Evolutionary conservation across 1,140 invertebrate genomes (phyloP), one percentile per base, ranked within the genome.

Genomic region (Copidosoma floridanum): DNA sequence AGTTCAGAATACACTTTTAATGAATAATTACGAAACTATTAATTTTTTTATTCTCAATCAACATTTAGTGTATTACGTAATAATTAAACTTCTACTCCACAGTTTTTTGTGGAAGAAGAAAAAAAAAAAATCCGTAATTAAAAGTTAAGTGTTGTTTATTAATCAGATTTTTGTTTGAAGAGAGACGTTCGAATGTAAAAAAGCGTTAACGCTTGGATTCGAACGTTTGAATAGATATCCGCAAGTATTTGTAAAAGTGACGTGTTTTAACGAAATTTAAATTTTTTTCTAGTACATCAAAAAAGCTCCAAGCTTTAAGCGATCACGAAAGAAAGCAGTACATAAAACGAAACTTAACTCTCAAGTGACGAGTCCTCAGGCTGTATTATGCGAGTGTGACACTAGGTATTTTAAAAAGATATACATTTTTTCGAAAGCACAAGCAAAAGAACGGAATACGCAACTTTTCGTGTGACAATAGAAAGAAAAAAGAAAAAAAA

Each of bases 271-370:
- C 40, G 21, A n/a, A 48, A 44, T 53, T 59, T 52, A 59, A 52
- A 59, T 59, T 50, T 59, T 58, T 48, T 59, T 59, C 57, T 59
- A 59, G 57, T 59, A 52, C 48, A 44, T 44, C 40, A 53, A 52
- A 59, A 59, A 59, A 59, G 48, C 57, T 53, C 48, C 21, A 44
- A 44, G 57, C 57, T 59, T 59, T 52, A 52, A 46, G 29, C 40
- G 48, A 59, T 44, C 57, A 52, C 57, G 40, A 52, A 43, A 24
- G 40, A 59, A 23, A 53, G 38, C 47, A 52, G 57, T 59, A 26
- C 20, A 26, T 46, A 59, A 27, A 58, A 16, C 46, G 14, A 48
- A 51, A 58, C 47, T 41, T 29, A 41, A 58, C 51, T 51, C 10
- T 58, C 56, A 56, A 54, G 52, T 56, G 20, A 35, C 40, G 48